Evolutionary conservation across 2,888 invertebrate genomes (phyloP).

Genomic region (Hydroisotoma schaefferi): DNA sequence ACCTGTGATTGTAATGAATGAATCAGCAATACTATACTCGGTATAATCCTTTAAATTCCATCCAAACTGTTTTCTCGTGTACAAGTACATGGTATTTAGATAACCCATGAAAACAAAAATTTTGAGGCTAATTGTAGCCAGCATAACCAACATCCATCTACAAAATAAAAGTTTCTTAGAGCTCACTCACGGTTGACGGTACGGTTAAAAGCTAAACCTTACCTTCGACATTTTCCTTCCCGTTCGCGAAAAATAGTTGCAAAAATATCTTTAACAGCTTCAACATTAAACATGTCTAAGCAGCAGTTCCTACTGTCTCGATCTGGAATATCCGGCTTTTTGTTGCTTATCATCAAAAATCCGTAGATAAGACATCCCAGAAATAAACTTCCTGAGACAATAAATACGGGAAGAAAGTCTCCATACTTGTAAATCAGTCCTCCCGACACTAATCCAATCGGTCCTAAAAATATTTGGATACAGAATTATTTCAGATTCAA

Average conservation of each 20-base stretch:
- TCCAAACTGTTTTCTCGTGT: constrained; percentile 61
- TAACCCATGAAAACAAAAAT: constrained; percentile 53
- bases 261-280: constrained; percentile 59
- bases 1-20: constrained; percentile 15
- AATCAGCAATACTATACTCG: constrained; percentile 33
- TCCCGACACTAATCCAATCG: constrained; percentile 62
- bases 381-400: constrained; percentile 54
- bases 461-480: constrained; percentile 53
- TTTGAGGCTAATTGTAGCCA: constrained; percentile 30
- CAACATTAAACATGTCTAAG: constrained; percentile 39
- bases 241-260: constrained; percentile 59
- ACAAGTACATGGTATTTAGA: constrained; percentile 60
- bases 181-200: neutral
- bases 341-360: constrained; percentile 19
- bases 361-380: constrained; percentile 49
- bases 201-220: constrained; percentile 21
- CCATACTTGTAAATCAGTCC: constrained; percentile 47
- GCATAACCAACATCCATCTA: constrained; percentile 43
- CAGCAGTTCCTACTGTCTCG: constrained; percentile 13
- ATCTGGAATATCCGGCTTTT: constrained; percentile 13
- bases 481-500: constrained; percentile 1
- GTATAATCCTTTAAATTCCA: constrained; percentile 59
- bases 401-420: constrained; percentile 58
- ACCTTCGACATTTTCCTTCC: constrained; percentile 49
- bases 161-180: neutral